Conservation (phyloP, 2,113 vertebrate genomes). For the Synchiropus splendidus region DNA sequence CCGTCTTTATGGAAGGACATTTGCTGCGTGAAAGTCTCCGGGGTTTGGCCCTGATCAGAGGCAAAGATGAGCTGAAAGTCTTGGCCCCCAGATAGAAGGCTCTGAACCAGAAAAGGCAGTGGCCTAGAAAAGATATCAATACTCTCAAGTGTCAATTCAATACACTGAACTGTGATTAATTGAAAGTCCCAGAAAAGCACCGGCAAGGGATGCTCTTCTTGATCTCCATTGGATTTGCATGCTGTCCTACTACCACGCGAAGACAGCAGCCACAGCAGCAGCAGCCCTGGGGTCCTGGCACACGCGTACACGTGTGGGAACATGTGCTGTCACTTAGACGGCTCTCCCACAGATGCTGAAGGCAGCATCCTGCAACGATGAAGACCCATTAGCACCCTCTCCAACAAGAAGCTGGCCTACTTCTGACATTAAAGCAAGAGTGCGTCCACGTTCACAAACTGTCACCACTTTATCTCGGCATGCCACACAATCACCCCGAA, state of each 20-base stretch:
- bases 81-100: background rate
- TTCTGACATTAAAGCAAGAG: conserved; percentile 17
- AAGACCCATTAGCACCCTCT: conserved; percentile 35
- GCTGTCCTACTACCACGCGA: conserved; percentile 7
- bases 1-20: too few species aligned
- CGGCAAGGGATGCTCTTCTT: conserved; percentile 8
- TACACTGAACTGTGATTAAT: conserved; percentile 31
- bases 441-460: conserved; percentile 15
- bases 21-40: too few species aligned
- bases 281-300: conserved; percentile 14
- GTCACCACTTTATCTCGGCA: conserved; percentile 42
- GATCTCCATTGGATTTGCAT: conserved; percentile 16
- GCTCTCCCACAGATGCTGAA: conserved; percentile 10
- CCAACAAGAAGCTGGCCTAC: conserved; percentile 24
- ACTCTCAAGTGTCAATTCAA: conserved; percentile 20
- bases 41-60: too few species aligned
- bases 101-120: background rate
- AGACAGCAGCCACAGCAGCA: conserved; percentile 13
- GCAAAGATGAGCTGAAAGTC: conserved; percentile 10
- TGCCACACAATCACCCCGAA: conserved; percentile 16
- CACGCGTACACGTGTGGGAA: conserved; percentile 17
- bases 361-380: conserved; percentile 38
- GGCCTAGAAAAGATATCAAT: conserved; percentile 13
- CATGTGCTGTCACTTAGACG: conserved; percentile 26
- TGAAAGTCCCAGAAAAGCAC: conserved; percentile 10